Base-by-base conservation (phyloP, 1,140 invertebrate genomes). In the Dufourea novaeangliae region DNA sequence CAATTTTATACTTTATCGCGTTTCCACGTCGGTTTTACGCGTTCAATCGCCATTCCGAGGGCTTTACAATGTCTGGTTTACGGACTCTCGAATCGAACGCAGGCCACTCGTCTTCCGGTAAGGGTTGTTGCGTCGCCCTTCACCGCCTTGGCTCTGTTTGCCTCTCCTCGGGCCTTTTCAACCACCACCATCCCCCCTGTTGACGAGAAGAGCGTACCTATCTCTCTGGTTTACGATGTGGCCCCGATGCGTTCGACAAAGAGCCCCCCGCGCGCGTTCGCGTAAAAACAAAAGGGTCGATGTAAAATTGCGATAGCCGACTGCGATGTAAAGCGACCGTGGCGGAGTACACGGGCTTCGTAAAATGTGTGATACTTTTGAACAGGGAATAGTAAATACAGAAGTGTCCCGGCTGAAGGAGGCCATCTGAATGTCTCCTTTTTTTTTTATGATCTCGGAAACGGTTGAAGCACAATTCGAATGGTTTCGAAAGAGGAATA, bases 31-130 rank as follows among this genome's bases (percentile, higher is more conserved):
- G 72, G 81, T 83, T 84, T 50, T 83, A 84, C 72, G 80, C 57
- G n/a, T n/a, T 86, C 87, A 88, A 82, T 88, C 81, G 84, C 74
- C 78, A 85, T 87, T 88, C n/a, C 82, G 80, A 80, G 70, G 56
- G 63, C 71, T 88, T 89, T 88, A 89, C 88, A 90, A 89, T 89
- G 89, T 89, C 84, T 76, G 84, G 79, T 88, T 89, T 90, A 89
- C 83, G 87, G 75, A 67, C 67, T 76, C 61, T 78, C 66, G 54
- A 37, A 59, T n/a, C 22, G 76, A 29, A 41, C 37, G 29, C 32
- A 27, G 25, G 25, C 32, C 25, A 29, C 29, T n/a, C 22, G 34
- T 20, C 32, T 32, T 17, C 34, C 12, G 34, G 22, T 29, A 8
- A 32, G 7, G n/a, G 37, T 17, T n/a, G n/a, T n/a, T n/a, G n/a